Evolutionary conservation across 2,797 vertebrate species (phyloP).

Genomic region (Poliocrania exsul): DNA sequence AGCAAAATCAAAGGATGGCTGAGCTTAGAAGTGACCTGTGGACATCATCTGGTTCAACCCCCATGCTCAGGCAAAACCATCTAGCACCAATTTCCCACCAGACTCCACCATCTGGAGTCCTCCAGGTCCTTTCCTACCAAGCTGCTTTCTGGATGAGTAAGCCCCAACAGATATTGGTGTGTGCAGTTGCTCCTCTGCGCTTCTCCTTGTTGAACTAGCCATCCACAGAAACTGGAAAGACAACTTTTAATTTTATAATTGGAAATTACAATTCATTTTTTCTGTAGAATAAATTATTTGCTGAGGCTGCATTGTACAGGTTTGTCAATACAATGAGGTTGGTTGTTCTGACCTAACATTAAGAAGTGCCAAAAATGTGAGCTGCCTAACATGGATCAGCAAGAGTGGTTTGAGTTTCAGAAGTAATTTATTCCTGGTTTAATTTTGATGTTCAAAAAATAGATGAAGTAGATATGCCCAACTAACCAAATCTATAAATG

Average conservation of each 20-base stretch:
- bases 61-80: background rate
- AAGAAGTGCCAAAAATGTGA: background rate
- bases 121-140: background rate
- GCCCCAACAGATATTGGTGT: too few species aligned
- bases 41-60: background rate
- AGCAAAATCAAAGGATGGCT: background rate
- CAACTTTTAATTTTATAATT: background rate
- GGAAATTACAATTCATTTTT: background rate
- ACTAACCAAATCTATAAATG: background rate
- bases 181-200: background rate
- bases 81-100: background rate
- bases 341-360: background rate
- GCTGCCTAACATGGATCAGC: background rate
- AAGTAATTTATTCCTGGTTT: background rate
- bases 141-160: background rate
- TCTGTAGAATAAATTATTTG: background rate
- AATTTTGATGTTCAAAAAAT: background rate
- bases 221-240: background rate
- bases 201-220: background rate
- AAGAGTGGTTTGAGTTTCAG: background rate
- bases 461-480: background rate
- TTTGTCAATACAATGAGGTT: background rate
- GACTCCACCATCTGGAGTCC: background rate
- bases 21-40: background rate
- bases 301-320: background rate